A percentile compares a stretch with the other conserved stretches of the same genome.
Evolutionary conservation across 1,140 invertebrate species (phyloP).

Genomic region (Diprion similis): DNA sequence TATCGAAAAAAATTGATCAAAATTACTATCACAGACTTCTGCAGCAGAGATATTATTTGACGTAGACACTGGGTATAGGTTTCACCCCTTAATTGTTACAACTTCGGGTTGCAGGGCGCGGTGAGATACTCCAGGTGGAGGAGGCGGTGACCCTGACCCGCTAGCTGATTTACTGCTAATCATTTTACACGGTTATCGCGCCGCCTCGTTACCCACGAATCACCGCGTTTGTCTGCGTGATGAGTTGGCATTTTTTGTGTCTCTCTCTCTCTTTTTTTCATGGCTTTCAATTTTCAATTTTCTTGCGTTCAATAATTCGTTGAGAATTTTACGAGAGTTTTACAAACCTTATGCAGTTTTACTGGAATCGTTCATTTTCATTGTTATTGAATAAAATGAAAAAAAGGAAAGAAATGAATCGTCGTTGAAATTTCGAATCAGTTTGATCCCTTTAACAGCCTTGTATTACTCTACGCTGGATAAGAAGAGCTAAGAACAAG

Average conservation of each 20-base stretch:
- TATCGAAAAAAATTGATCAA: too few relatives aligned
- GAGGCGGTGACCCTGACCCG: constrained; percentile 39
- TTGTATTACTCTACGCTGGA: background rate
- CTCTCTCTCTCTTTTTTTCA: background rate
- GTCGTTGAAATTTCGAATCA: too few relatives aligned
- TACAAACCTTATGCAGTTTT: too few relatives aligned
- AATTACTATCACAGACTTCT: too few relatives aligned
- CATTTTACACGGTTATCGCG: constrained; percentile 60
- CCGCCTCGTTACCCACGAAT: constrained; percentile 44
- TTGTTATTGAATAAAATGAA: too few relatives aligned
- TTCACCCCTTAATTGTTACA: constrained; percentile 5
- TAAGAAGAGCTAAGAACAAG: background rate
- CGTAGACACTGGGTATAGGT: background rate
- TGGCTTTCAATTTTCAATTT: background rate
- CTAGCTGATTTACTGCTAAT: constrained; percentile 60
- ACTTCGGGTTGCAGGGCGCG: constrained; percentile 35
- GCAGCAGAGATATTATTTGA: too few relatives aligned
- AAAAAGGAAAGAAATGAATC: too few relatives aligned
- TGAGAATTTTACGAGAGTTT: too few relatives aligned
- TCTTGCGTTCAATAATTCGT: too few relatives aligned
- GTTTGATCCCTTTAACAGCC: background rate
- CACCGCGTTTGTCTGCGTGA: constrained; percentile 49
- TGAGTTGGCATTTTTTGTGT: background rate
- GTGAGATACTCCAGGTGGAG: constrained; percentile 56
- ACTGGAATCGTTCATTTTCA: too few relatives aligned